Evolutionary conservation across 2,888 invertebrate genomes (phyloP), one percentile per base, ranked within the genome.

Genomic region (Bombyx huttoni): DNA sequence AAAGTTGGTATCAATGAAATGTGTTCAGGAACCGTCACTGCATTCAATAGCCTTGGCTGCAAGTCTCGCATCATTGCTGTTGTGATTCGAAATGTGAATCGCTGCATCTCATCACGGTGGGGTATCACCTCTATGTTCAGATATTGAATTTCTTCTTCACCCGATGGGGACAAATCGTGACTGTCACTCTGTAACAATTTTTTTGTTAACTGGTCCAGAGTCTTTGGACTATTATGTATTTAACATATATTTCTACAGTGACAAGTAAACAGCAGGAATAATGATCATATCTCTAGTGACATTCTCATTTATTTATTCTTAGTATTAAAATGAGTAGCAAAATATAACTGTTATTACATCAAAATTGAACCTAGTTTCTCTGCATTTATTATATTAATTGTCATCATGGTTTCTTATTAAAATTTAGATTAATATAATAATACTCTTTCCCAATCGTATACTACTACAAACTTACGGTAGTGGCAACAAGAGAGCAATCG

Each of bases 91-190:
- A 95, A 92, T 35, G 89, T 85, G 68, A 95, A 95, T 3, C 90
- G 81, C 1, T 81, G 67, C 0, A 92, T 85, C 35, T 90, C 89
- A 34, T 81, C 75, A n/a, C 92, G 84, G 24, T 86, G 86, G 0
- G 94, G 91, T 53, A 91, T 91, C 0, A 94, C 94, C 72, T 93
- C 90, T 53, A 98, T 95, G 70, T 93, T 96, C 6, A 97, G 88
- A 75, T 92, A 97, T 77, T 97, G 97, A 1, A 82, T 59, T 58
- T 93, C 91, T 51, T 93, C 92, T 51, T 92, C 92, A 48, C 91
- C 90, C n/a, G 91, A 89, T 48, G 91, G 90, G 1, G 94, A 91
- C 49, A 96, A 84, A 34, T 89, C 80, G 69, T 94, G 94, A 14
- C 91, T 91, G 71, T 94, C 94, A 13, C 93, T 92, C 90, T 91